Evolutionary conservation across 2,888 invertebrate genomes (phyloP).

Genomic region (Gasteruption jaculator): DNA sequence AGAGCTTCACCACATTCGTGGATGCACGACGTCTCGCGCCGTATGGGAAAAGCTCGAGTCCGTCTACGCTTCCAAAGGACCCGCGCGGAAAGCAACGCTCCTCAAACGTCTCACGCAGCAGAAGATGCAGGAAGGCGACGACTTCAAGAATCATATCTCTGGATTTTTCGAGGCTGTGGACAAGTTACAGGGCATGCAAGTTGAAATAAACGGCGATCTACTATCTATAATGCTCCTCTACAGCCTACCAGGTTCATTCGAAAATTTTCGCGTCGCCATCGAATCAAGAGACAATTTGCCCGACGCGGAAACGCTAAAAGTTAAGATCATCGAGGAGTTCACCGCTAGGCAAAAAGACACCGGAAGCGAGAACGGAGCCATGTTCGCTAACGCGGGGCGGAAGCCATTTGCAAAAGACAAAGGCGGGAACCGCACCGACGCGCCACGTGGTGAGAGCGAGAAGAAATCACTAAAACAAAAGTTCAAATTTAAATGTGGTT

Average conservation of each 20-base stretch:
- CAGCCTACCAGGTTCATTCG: constrained; percentile 18
- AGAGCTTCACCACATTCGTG: constrained; percentile 27
- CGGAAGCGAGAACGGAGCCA: too few species aligned
- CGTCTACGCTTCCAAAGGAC: constrained; percentile 43
- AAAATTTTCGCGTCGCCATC: constrained; percentile 23
- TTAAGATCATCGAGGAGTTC: too few species aligned
- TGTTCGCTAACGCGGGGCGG: too few species aligned
- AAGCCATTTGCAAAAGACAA: too few species aligned
- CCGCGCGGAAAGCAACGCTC: constrained; percentile 45
- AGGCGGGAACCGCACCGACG: too few species aligned
- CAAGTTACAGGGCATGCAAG: constrained; percentile 35
- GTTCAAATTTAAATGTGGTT: too few species aligned
- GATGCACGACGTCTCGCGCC: constrained; percentile 32
- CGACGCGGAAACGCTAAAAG: background rate
- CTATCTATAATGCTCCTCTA: constrained; percentile 18
- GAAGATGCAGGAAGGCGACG: constrained; percentile 34
- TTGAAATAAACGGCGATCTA: too few species aligned
- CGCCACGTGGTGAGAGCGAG: too few species aligned
- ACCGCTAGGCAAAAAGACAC: too few species aligned
- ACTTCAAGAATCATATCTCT: constrained; percentile 37
- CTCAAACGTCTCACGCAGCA: constrained; percentile 40
- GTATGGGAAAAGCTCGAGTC: constrained; percentile 43
- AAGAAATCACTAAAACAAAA: too few species aligned
- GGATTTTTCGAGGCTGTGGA: constrained; percentile 39
- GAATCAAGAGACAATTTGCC: constrained; percentile 21